phyloP scores from a whole-genome alignment of 2,113 vertebrate genomes.

The Rhegmatorhina hoffmannsi region DNA sequence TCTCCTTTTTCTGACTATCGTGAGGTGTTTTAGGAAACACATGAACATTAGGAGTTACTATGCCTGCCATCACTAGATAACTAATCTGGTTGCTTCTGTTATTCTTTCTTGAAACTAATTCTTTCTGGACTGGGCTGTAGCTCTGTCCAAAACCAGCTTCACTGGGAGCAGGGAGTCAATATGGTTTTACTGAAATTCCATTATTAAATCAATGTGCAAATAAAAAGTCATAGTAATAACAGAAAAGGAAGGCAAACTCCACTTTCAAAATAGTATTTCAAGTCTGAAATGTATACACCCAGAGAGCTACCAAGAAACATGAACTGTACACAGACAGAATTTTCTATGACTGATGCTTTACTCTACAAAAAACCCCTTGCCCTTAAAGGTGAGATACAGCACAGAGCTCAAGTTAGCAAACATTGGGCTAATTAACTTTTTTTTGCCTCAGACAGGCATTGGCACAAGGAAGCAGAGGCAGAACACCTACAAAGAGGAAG shows the following conservation, averaged over 20 bases:
- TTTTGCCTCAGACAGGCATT: neutral
- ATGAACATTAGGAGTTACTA: neutral
- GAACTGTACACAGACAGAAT: neutral
- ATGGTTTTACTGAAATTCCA: neutral
- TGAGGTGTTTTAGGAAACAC: neutral
- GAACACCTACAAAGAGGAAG: neutral
- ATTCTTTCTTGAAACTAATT: neutral
- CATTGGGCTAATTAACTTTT: neutral
- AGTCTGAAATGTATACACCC: accelerated
- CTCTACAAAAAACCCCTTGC: neutral
- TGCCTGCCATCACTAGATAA: neutral
- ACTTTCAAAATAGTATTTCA: neutral
- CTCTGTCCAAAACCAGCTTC: neutral
- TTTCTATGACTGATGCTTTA: neutral
- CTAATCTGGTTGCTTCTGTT: neutral
- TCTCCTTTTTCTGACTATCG: neutral
- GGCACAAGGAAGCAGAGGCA: neutral
- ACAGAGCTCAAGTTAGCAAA: neutral
- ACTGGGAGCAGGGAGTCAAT: neutral
- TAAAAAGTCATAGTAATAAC: neutral
- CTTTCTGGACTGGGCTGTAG: neutral
- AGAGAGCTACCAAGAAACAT: neutral
- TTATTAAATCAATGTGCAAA: neutral
- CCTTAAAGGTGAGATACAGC: neutral
- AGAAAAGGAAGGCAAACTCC: neutral